These are phyloP conservation scores for Melitaea cinxia DNA, from an alignment of 1,140 invertebrate species.

Conservation along the genomic window DNA sequence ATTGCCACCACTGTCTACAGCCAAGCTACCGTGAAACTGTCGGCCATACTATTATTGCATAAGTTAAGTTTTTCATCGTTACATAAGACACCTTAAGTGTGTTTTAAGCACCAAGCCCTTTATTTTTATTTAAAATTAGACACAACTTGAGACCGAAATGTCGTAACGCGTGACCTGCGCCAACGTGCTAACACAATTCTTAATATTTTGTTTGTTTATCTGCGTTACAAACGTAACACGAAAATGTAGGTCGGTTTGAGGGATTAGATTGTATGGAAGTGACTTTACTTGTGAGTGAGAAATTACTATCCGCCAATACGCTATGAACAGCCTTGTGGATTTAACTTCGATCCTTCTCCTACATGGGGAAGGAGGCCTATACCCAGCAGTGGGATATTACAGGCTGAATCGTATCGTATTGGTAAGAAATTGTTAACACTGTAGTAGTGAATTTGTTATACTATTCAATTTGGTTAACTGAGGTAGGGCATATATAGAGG, in stretches of 20 bases:
- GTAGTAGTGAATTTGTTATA: too few species aligned
- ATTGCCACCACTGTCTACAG: too few species aligned
- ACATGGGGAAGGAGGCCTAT: too few species aligned
- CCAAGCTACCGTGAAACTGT: too few species aligned
- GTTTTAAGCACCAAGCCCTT: neutral
- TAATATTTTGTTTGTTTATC: slow-evolving; percentile 31
- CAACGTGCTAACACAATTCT: slow-evolving; percentile 16
- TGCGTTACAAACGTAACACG: slow-evolving; percentile 26
- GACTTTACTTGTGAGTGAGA: neutral
- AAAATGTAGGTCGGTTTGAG: slow-evolving; percentile 24
- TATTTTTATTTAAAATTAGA: neutral
- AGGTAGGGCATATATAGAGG: too few species aligned
- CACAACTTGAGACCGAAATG: neutral
- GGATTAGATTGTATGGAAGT: slow-evolving; percentile 1
- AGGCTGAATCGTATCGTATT: too few species aligned
- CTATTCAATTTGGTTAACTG: too few species aligned
- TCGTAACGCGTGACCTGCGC: neutral
- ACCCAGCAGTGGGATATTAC: too few species aligned
- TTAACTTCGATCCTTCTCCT: too few species aligned
- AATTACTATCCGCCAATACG: neutral
- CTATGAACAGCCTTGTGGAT: too few species aligned
- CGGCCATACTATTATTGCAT: too few species aligned
- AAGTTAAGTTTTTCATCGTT: neutral
- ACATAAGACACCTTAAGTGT: neutral
- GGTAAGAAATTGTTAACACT: too few species aligned